Evolutionary conservation across 2,888 invertebrate genomes (phyloP).

Genomic region (Scaptomyza tumidula): DNA sequence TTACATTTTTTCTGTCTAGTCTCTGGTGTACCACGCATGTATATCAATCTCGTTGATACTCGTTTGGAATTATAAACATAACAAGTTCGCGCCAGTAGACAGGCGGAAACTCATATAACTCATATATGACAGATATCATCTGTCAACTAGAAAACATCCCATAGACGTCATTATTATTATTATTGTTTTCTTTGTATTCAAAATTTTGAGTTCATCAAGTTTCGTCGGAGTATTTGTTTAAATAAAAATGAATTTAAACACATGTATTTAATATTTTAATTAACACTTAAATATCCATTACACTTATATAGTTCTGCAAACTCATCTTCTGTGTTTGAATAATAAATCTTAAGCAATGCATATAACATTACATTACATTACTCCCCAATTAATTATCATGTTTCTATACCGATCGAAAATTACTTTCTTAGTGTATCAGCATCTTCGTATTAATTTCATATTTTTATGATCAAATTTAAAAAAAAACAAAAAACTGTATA

Average conservation of each 20-base stretch:
- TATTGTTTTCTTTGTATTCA: neutral
- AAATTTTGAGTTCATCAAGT: neutral
- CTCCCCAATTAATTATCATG: neutral
- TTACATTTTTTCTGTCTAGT: slow-evolving; percentile 19
- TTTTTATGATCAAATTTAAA: neutral
- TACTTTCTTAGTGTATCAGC: neutral
- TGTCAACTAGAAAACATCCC: slow-evolving; percentile 22
- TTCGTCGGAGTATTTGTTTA: neutral
- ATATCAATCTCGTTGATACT: slow-evolving; percentile 20
- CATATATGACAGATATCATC: slow-evolving; percentile 27
- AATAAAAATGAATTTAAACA: neutral
- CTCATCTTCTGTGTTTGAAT: too few species aligned
- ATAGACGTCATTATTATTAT: slow-evolving; percentile 37
- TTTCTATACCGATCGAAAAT: neutral
- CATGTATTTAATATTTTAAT: too few species aligned
- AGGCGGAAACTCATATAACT: slow-evolving; percentile 49
- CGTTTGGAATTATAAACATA: slow-evolving; percentile 36
- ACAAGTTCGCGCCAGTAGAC: slow-evolving; percentile 37
- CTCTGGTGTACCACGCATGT: slow-evolving; percentile 25
- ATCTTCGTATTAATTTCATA: neutral
- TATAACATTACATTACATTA: neutral
- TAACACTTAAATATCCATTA: too few species aligned
- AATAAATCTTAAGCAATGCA: too few species aligned
- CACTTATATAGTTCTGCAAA: too few species aligned
- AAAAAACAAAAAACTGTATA: neutral